phyloP scores from a whole-genome alignment of 2,113 vertebrate species.

The Saguinus imperator region DNA sequence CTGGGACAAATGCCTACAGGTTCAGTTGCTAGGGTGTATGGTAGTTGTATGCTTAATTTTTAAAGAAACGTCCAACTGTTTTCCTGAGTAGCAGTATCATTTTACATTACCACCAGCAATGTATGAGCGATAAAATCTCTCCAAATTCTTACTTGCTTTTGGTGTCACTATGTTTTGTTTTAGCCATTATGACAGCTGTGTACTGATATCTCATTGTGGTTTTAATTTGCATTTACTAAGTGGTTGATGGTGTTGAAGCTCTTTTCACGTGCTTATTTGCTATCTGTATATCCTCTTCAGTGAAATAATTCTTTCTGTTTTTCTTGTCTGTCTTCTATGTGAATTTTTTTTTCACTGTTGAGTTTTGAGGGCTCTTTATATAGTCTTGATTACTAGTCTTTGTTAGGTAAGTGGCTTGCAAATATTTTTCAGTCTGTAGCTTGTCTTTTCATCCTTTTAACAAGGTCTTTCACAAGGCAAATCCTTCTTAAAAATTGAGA shows the following conservation, averaged over 20 bases:
- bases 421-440: background rate
- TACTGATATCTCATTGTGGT: background rate
- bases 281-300: background rate
- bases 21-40: background rate
- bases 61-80: background rate
- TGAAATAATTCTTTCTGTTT: background rate
- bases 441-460: background rate
- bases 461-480: background rate
- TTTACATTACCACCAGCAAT: background rate
- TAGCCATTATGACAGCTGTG: background rate
- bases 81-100: background rate
- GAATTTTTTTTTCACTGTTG: background rate
- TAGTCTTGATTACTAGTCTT: background rate
- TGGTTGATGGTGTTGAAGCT: too few relatives aligned
- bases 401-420: background rate
- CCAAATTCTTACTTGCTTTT: too few relatives aligned
- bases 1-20: background rate
- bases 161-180: background rate
- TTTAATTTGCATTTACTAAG: too few relatives aligned
- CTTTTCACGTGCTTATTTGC: too few relatives aligned
- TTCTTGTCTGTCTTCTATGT: background rate
- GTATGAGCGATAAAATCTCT: background rate
- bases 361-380: background rate
- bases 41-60: background rate
- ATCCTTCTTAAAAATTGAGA: background rate